Evolutionary conservation across 2,113 vertebrate species (phyloP).

Genomic region (Prionailurus bengalensis): DNA sequence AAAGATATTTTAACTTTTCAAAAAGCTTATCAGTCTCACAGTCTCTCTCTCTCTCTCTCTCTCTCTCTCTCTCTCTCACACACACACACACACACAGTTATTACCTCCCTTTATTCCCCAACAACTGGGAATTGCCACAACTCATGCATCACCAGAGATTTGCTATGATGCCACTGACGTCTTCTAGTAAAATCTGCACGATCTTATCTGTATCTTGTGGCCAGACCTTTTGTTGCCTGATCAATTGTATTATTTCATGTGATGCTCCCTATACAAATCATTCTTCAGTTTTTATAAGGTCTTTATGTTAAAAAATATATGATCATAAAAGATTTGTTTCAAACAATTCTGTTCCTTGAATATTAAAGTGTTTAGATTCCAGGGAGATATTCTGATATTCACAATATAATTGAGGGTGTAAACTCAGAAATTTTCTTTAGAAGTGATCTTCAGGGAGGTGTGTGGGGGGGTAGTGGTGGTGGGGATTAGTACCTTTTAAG

Average conservation of each 20-base stretch:
- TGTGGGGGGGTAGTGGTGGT: background rate
- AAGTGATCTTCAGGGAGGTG: background rate
- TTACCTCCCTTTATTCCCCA: background rate
- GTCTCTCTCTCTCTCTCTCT: background rate
- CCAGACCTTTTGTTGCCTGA: background rate
- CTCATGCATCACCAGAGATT: background rate
- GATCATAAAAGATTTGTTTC: background rate
- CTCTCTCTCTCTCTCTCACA: too few relatives aligned
- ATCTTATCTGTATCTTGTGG: background rate
- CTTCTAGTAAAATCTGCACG: background rate
- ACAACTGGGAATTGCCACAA: background rate
- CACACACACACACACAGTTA: background rate
- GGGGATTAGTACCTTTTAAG: background rate
- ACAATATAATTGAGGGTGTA: background rate
- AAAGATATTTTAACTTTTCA: conserved; percentile 14
- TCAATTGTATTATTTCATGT: background rate
- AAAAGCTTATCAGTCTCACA: background rate
- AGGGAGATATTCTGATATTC: background rate
- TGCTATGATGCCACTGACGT: background rate
- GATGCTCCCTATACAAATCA: background rate
- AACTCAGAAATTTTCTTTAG: background rate
- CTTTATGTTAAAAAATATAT: background rate
- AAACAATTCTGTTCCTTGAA: background rate
- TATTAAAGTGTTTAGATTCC: background rate
- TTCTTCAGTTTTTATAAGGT: background rate